Base-by-base conservation (phyloP, 2,888 invertebrate genomes). In the Onchidella celtica region DNA sequence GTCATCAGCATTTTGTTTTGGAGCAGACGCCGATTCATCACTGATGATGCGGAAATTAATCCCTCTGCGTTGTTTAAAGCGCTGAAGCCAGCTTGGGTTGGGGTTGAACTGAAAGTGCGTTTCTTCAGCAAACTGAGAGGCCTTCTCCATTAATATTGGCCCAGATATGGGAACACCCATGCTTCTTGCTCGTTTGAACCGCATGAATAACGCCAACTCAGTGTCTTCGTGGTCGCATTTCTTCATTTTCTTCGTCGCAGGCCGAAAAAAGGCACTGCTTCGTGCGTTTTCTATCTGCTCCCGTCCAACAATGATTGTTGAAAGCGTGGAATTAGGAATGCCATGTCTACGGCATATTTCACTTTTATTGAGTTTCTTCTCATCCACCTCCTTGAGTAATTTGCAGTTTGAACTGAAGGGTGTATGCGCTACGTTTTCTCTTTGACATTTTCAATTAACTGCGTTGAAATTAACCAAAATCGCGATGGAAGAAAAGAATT, bases 11-110 rank as follows among this genome's bases (percentile, higher is more conserved):
- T n/a, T n/a, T n/a, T n/a, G n/a, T n/a, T n/a, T n/a, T n/a, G n/a
- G n/a, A 6, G 61, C 74, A 3, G 59, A 29, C 9, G 74, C 74
- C 32, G 74, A 9, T 59, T 74, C 74, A 21, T 61, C n/a, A 34
- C 74, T 74, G 59, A 74, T 74, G 11, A 59, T 27, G 17, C 59
- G 36, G 55, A 74, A 74, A 32, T 29, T 59, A 21, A 74, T 59
- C n/a, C 59, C 74, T 74, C 32, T 74, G 14, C 74, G 3, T 32
- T 74, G 74, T 32, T 72, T 72, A 40, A 85, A 87, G 29, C 75
- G 36, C 17, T 83, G 81, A 27, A 81, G 61, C 84, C 86, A 87
- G 6, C 85, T 84, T 38, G 47, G 75, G 1, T 80, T 83, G 1
- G 38, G 59, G 34, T 82, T 81, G 61, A 87, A 87, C 6, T 77